Percentiles rank a stretch among this genome's conserved stretches.
Conservation (phyloP, 2,888 invertebrate genomes). For the Bembecia ichneumoniformis region DNA sequence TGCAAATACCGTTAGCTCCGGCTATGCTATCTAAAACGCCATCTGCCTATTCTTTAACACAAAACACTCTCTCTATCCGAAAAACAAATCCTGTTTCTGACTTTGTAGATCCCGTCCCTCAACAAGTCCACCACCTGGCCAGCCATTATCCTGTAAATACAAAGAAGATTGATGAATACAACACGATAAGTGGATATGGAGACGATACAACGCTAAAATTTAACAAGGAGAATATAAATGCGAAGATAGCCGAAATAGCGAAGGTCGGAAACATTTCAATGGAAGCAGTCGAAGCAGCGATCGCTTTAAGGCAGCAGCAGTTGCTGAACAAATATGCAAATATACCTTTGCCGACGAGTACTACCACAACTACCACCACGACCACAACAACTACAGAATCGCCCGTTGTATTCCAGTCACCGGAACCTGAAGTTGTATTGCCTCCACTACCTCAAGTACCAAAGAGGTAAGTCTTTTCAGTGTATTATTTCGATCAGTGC, state of each 20-base stretch:
- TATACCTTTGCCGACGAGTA: constrained; percentile 53
- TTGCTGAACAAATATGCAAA: constrained; percentile 73
- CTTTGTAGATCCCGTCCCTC: constrained; percentile 65
- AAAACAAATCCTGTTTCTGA: constrained; percentile 57
- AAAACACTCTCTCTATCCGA: constrained; percentile 36
- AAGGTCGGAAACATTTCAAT: constrained; percentile 84
- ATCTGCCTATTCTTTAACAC: constrained; percentile 24
- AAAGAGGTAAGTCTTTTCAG: constrained; percentile 37
- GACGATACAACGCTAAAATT: constrained; percentile 54
- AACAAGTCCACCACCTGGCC: constrained; percentile 56
- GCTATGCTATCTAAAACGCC: constrained; percentile 23
- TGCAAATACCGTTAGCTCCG: constrained; percentile 32
- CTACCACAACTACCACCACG: constrained; percentile 61
- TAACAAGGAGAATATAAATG: constrained; percentile 57
- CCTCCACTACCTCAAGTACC: constrained; percentile 42
- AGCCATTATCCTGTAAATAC: constrained; percentile 46
- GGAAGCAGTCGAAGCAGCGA: constrained; percentile 83
- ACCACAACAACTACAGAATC: constrained; percentile 37
- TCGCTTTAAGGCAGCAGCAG: constrained; percentile 79
- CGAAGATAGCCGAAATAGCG: constrained; percentile 68
- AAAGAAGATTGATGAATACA: constrained; percentile 64
- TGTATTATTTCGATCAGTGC: background rate
- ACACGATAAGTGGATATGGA: constrained; percentile 58
- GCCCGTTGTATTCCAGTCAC: constrained; percentile 37
- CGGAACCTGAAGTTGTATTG: constrained; percentile 52